These are phyloP conservation scores for Laothoe populi DNA, from an alignment of 2,888 invertebrate genomes.

Conservation along the genomic window DNA sequence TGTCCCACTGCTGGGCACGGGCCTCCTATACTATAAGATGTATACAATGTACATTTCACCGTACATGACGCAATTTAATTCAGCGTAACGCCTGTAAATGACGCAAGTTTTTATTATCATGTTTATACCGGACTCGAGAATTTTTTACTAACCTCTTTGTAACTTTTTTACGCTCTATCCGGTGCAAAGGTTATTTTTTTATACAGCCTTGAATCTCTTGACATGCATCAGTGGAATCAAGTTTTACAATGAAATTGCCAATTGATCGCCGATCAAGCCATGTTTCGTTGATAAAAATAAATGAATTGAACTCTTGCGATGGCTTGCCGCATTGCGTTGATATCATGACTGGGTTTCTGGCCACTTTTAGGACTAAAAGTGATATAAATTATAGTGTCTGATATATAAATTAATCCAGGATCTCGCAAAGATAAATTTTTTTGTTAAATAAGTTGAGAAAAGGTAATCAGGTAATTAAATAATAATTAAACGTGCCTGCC, in stretches of 20 bases:
- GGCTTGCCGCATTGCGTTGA: no score
- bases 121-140: background rate
- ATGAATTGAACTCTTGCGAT: background rate
- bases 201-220: slow-evolving; percentile 3
- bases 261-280: background rate
- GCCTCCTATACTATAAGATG: no score
- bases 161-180: background rate
- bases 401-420: no score
- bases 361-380: no score
- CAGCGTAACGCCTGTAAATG: background rate
- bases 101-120: background rate
- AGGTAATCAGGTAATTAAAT: no score
- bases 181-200: background rate
- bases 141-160: background rate
- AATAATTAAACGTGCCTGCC: no score
- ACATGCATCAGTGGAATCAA: background rate
- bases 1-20: no score
- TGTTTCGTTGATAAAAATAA: background rate
- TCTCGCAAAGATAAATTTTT: no score
- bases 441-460: no score
- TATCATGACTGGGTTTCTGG: background rate
- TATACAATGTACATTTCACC: no score
- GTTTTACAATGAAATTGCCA: slow-evolving; percentile 1
- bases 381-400: no score
- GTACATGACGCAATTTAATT: no score